phyloP scores from a whole-genome alignment of 2,797 vertebrate genomes.

The Helostoma temminkii region DNA sequence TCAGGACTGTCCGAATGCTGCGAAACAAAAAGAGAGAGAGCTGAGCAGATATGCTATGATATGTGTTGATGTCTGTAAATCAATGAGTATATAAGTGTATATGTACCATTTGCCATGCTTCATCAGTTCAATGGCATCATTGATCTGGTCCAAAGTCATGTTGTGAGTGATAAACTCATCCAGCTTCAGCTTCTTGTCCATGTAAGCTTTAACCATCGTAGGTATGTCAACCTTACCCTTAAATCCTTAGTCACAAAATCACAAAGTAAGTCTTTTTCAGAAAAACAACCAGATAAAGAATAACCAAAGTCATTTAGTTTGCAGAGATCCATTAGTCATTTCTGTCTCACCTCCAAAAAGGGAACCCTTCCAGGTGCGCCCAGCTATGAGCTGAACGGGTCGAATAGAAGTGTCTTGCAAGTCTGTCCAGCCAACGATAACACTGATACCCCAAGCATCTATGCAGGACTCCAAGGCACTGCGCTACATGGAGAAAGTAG shows the following conservation, averaged over 20 bases:
- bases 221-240: constrained; percentile 84
- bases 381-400: constrained; percentile 90
- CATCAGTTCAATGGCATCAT: constrained; percentile 89
- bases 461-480: constrained; percentile 91
- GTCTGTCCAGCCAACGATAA: constrained; percentile 91
- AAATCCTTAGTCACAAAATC: constrained; percentile 76
- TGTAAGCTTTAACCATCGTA: constrained; percentile 85
- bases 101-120: constrained; percentile 86
- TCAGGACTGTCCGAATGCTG: constrained; percentile 86
- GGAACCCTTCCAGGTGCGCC: constrained; percentile 93
- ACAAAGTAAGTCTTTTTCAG: background rate
- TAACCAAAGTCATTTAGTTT: background rate
- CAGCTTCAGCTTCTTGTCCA: constrained; percentile 88
- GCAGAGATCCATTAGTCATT: background rate
- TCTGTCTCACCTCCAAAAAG: constrained; percentile 89
- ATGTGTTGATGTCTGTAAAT: background rate
- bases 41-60: background rate
- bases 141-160: constrained; percentile 85
- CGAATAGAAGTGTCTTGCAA: constrained; percentile 86
- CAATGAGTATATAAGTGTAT: too few relatives aligned
- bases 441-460: constrained; percentile 92
- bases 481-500: constrained; percentile 76
- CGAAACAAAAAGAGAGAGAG: constrained; percentile 36
- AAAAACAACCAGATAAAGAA: background rate
- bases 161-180: constrained; percentile 90